Evolutionary conservation across 37 sponge, comb jelly and placozoan species (phyloP), one percentile per base, ranked within the genome.

Genomic region (Agelas oroides): DNA sequence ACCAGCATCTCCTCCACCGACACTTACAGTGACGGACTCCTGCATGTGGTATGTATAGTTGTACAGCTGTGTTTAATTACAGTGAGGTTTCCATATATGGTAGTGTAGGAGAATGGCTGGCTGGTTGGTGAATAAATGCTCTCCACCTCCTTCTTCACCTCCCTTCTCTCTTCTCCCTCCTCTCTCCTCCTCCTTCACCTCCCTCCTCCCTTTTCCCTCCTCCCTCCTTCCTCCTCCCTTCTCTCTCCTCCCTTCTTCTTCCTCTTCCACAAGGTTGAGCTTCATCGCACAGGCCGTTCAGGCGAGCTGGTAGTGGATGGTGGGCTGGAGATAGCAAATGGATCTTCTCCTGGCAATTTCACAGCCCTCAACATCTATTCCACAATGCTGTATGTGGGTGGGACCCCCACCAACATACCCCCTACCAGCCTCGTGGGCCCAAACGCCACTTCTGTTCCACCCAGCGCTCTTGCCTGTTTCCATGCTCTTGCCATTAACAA

Each of bases 301-400:
- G 84, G 75, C 31, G 30, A 11, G 2, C n/a, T 84, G 54, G 38
- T 62, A 17, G 62, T 84, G n/a, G 84, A 84, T 31, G 65, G 76
- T 24, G 67, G 78, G 0, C 1, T 16, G 1, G 83, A 77, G 30
- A 60, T 24, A 2, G 32, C 67, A 24, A 68, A n/a, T 53, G 87
- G 84, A 13, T 1, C 21, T n/a, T 87, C 92, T 52, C 55, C 67
- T 11, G 80, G 76, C 15, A 64, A 8, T 33, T 84, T 62, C 65
- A 33, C 75, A n/a, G 62, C 70, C 54, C 86, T 92, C 18, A 76
- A 92, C 53, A 61, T 86, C 15, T 40, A 75, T 31, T n/a, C 33
- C 5, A 52, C 56, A 6, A 34, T 56, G 16, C 71, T 92, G n/a
- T 92, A 65, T 63, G 54, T 92, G 0, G 92, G 92, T 8, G 92